Evolutionary conservation across 2,797 vertebrate genomes (phyloP).

Genomic region (Chelon labrosus): DNA sequence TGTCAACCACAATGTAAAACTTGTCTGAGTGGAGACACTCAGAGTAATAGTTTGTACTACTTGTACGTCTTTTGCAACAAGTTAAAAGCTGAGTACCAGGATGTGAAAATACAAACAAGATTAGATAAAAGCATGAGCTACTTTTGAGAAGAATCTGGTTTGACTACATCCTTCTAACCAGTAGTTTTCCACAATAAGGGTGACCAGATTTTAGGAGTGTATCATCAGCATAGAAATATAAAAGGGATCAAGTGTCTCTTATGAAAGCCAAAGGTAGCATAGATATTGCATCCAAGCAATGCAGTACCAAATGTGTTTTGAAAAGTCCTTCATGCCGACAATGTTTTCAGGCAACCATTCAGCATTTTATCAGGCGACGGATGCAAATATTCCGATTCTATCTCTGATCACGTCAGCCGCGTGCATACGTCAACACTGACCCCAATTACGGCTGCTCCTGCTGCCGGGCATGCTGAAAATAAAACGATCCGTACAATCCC

Average conservation of each 20-base stretch:
- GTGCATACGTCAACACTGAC: too few relatives aligned
- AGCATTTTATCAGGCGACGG: too few relatives aligned
- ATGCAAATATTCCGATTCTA: too few relatives aligned
- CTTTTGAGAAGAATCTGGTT: neutral
- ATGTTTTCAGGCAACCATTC: too few relatives aligned
- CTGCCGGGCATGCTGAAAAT: too few relatives aligned
- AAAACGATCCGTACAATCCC: too few relatives aligned
- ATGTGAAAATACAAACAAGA: neutral
- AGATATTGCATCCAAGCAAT: neutral
- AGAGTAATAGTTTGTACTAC: neutral
- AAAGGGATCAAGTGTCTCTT: neutral
- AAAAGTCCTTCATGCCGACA: too few relatives aligned
- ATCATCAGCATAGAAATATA: conserved; percentile 7
- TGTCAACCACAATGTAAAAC: neutral
- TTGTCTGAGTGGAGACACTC: neutral
- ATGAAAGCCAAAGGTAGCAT: neutral
- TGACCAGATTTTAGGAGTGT: neutral
- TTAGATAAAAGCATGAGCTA: neutral
- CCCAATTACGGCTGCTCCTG: too few relatives aligned
- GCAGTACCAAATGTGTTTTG: too few relatives aligned
- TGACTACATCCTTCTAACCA: neutral
- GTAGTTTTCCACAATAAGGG: too few relatives aligned
- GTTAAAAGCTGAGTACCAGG: neutral
- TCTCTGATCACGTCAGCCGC: too few relatives aligned
- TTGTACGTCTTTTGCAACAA: neutral